Conservation (phyloP, 2,888 invertebrate species). For the Rhogogaster chlorosoma region DNA sequence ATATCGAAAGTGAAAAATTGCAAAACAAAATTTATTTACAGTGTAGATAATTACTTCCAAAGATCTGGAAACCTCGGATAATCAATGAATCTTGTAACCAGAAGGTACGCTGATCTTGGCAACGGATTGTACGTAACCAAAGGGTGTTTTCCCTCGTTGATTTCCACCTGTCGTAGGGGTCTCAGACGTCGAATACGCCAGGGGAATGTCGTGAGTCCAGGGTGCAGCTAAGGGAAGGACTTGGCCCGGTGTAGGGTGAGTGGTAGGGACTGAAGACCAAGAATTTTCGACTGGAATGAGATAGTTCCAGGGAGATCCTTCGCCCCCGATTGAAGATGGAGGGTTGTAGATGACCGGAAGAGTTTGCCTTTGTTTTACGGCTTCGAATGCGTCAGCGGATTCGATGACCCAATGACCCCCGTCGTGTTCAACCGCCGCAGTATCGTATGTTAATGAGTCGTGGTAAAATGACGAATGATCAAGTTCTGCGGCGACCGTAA, state of each 20-base stretch:
- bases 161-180: neutral
- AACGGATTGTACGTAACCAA: slow-evolving; percentile 27
- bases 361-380: neutral
- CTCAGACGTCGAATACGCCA: neutral
- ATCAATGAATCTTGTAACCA: slow-evolving; percentile 30
- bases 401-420: neutral
- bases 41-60: neutral
- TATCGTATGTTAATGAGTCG: neutral
- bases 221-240: neutral
- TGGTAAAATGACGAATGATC: neutral
- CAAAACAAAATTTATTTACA: neutral
- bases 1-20: neutral
- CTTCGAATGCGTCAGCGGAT: neutral
- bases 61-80: neutral
- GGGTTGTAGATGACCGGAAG: neutral
- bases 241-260: neutral
- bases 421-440: neutral
- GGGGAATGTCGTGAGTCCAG: neutral
- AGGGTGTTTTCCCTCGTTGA: neutral
- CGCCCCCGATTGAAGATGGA: neutral
- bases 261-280: neutral
- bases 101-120: slow-evolving; percentile 13
- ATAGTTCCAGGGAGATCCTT: neutral
- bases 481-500: neutral
- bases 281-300: neutral